Conservation (phyloP, 2,888 invertebrate genomes). For the Girardia tigrina region DNA sequence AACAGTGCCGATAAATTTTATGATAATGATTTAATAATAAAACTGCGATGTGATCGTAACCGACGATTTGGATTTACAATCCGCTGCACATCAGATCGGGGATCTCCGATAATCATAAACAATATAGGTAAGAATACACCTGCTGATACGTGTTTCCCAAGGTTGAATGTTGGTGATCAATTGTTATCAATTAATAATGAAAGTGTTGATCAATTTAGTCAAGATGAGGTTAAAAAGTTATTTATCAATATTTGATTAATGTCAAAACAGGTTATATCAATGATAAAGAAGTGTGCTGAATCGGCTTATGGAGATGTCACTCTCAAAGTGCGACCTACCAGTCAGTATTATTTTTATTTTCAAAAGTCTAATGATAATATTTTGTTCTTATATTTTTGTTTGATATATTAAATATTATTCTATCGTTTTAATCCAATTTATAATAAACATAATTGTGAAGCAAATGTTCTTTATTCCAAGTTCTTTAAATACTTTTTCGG, state of each 20-base stretch:
- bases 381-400: too few species aligned
- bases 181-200: not conserved
- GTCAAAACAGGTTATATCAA: not conserved
- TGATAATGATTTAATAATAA: conserved; percentile 18
- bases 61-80: not conserved
- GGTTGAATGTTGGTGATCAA: not conserved
- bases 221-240: not conserved
- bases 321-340: not conserved
- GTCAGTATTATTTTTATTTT: too few species aligned
- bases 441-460: too few species aligned
- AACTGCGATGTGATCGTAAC: conserved; percentile 7
- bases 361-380: too few species aligned
- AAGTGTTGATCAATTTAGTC: not conserved
- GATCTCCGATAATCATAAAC: not conserved
- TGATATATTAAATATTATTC: too few species aligned
- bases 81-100: not conserved
- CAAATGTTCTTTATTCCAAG: too few species aligned
- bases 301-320: not conserved
- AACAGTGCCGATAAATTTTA: not conserved
- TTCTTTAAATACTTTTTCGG: too few species aligned
- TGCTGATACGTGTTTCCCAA: not conserved
- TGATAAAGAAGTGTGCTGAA: not conserved
- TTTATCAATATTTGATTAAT: not conserved
- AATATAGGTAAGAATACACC: not conserved
- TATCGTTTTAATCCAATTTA: too few species aligned